Conservation (phyloP, 2,888 invertebrate genomes). For the Spilarctia lutea region DNA sequence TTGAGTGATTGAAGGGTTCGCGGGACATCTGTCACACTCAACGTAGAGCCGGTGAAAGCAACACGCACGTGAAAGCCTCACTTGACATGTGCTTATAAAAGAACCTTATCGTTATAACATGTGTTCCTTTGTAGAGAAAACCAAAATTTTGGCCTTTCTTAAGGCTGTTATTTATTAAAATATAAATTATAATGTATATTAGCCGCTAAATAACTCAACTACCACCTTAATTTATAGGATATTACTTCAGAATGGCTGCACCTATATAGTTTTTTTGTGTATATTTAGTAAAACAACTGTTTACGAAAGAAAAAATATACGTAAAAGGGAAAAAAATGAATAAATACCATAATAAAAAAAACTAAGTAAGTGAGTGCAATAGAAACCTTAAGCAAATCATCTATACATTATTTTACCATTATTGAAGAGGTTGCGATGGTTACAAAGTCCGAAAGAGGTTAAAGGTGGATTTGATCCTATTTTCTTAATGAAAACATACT, state of each 20-base stretch:
- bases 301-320: too few relatives aligned
- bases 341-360: too few relatives aligned
- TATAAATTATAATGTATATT: slow-evolving; percentile 18
- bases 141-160: slow-evolving; percentile 28
- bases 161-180: slow-evolving; percentile 18
- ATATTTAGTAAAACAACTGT: too few relatives aligned
- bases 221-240: not conserved
- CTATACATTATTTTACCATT: too few relatives aligned
- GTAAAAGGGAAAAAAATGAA: too few relatives aligned
- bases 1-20: slow-evolving; percentile 85
- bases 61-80: slow-evolving; percentile 63
- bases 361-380: too few relatives aligned
- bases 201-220: not conserved
- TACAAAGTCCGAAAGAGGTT: not conserved
- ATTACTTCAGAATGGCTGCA: not conserved
- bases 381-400: too few relatives aligned
- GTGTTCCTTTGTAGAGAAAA: slow-evolving; percentile 41
- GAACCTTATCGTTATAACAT: slow-evolving; percentile 53
- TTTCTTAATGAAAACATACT: not conserved
- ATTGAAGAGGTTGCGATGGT: too few relatives aligned
- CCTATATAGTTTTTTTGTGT: too few relatives aligned
- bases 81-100: slow-evolving; percentile 50
- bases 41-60: slow-evolving; percentile 70
- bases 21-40: slow-evolving; percentile 77
- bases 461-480: not conserved